Evolutionary conservation across 2,888 invertebrate species (phyloP).

Genomic region (Pterostichus madidus): DNA sequence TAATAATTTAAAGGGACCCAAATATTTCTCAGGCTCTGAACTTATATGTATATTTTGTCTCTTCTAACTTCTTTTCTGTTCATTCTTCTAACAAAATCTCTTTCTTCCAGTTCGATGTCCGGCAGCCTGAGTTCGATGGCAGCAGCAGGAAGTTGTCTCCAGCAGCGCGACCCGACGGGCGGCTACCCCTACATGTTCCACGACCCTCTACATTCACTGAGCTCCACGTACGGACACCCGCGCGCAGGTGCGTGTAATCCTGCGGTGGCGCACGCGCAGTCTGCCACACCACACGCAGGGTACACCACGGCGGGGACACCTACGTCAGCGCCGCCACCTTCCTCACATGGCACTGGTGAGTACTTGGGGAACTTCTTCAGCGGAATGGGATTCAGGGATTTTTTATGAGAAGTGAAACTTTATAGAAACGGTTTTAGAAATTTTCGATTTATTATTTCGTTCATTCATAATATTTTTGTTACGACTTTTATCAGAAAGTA

Average conservation of each 20-base stretch:
- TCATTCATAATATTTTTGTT: too few relatives aligned
- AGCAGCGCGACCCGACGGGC: conserved; percentile 84
- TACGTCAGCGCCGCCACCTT: conserved; percentile 76
- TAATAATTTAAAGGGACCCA: too few relatives aligned
- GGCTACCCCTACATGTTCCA: conserved; percentile 94
- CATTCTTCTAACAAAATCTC: too few relatives aligned
- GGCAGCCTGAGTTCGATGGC: conserved; percentile 88
- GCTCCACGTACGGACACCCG: conserved; percentile 85
- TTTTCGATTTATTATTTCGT: too few relatives aligned
- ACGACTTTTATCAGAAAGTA: too few relatives aligned
- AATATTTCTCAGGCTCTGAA: too few relatives aligned
- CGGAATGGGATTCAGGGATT: too few relatives aligned
- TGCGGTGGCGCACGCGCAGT: conserved; percentile 89
- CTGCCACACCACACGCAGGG: conserved; percentile 82
- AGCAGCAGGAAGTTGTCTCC: conserved; percentile 88
- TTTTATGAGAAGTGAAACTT: too few relatives aligned
- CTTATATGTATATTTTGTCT: too few relatives aligned
- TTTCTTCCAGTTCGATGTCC: conserved; percentile 88
- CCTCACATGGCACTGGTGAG: conserved; percentile 77
- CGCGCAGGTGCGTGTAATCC: conserved; percentile 84
- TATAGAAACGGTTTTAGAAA: too few relatives aligned
- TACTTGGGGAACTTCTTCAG: conserved; percentile 29
- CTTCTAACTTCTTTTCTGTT: too few relatives aligned
- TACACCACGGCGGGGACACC: conserved; percentile 81
- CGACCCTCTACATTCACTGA: conserved; percentile 88